Evolutionary conservation across 37 sponge, comb jelly and placozoan genomes (phyloP), one percentile per base, ranked within the genome.

Genomic region (Cliona cf. orientalis): DNA sequence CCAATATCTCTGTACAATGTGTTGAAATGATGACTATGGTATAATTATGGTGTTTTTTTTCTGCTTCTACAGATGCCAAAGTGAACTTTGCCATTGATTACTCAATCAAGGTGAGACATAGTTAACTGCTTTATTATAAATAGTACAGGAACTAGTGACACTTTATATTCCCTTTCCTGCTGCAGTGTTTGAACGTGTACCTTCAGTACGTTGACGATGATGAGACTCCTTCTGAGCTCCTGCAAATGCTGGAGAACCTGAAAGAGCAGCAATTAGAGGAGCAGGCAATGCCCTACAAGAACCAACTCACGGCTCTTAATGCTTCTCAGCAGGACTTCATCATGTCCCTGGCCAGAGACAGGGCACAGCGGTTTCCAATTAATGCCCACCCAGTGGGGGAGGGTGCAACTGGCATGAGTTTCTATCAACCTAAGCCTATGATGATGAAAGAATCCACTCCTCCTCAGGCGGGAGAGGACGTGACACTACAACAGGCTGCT

Each of bases 301-400:
- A 11, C 26, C 63, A n/a, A n/a, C 63, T 28, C 7, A 5, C 6
- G 25, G 6, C 63, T 61, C 63, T 61, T 6, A n/a, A 61, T 22
- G 26, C 63, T 22, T 61, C 63, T 28, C 63, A 61, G 63, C 63
- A 61, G 23, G 63, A 61, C 26, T 61, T 61, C 63, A 21, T 61
- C 22, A 21, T 25, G 28, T 61, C 63, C 26, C 23, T 61, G 6
- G 26, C 26, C 28, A n/a, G 26, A 5, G n/a, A n/a, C n/a, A n/a
- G n/a, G n/a, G n/a, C n/a, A n/a, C n/a, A n/a, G n/a, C n/a, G n/a
- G n/a, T n/a, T n/a, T n/a, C n/a, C n/a, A n/a, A n/a, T n/a, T n/a
- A n/a, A n/a, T n/a, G n/a, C n/a, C n/a, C n/a, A n/a, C 14, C 11
- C 55, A 49, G 17, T 49, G 55, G 55, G 17, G 55, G 17, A 49